Evolutionary conservation across 92 coral and sea anemone genomes (phyloP).

Genomic region (Actinostola sp.): DNA sequence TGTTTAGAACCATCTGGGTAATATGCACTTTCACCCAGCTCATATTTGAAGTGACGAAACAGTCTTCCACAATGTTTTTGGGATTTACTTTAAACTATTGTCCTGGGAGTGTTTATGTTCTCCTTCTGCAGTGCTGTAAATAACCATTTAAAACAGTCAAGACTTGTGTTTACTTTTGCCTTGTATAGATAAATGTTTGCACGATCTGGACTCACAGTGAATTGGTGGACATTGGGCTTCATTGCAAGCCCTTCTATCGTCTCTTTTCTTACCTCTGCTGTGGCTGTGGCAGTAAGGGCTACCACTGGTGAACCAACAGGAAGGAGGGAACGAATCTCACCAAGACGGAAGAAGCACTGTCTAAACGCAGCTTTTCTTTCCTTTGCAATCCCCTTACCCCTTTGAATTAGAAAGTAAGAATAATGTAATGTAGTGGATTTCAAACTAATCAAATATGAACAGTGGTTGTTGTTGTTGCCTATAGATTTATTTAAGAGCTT

Average conservation of each 20-base stretch:
- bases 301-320: constrained; percentile 35
- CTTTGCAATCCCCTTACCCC: constrained; percentile 12
- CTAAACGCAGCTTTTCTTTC: constrained; percentile 23
- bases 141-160: constrained; percentile 34
- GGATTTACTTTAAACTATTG: constrained; percentile 31
- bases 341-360: constrained; percentile 38
- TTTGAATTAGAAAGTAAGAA: neutral
- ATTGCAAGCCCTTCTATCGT: constrained; percentile 15
- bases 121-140: constrained; percentile 30
- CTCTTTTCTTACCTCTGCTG: constrained; percentile 10
- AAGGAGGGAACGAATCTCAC: constrained; percentile 32
- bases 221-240: constrained; percentile 10
- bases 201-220: constrained; percentile 34
- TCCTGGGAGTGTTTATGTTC: constrained; percentile 12
- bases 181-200: constrained; percentile 34
- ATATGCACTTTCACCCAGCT: constrained; percentile 15
- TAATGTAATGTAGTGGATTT: too few relatives aligned
- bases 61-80: constrained; percentile 27
- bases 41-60: constrained; percentile 3
- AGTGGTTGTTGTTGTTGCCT: too few relatives aligned
- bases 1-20: constrained; percentile 11
- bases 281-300: constrained; percentile 42
- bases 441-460: too few relatives aligned
- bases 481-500: too few relatives aligned
- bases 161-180: constrained; percentile 4